Evolutionary conservation across 2,888 invertebrate species (phyloP).

Genomic region (Trachelus stipa): DNA sequence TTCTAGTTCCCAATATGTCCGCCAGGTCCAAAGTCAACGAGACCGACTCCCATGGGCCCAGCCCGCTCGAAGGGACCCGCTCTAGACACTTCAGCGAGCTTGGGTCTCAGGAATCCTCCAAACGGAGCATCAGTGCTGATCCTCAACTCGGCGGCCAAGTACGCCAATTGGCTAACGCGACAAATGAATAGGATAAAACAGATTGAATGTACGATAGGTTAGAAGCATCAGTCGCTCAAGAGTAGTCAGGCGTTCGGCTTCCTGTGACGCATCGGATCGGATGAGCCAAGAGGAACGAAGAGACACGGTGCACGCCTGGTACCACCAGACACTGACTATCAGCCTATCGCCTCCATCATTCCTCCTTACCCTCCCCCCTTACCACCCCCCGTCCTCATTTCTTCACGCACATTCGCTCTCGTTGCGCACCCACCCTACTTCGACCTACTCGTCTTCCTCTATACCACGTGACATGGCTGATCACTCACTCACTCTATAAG

Average conservation of each 20-base stretch:
- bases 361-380: neutral
- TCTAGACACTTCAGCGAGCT: neutral
- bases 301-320: conserved; percentile 46
- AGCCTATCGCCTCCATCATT: neutral
- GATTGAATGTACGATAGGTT: conserved; percentile 33
- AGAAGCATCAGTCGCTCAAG: conserved; percentile 30
- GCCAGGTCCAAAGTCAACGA: neutral
- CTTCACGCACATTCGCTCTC: neutral
- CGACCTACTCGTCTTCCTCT: neutral
- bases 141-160: neutral
- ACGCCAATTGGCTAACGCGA: conserved; percentile 49
- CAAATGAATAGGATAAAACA: conserved; percentile 45
- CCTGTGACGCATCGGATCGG: conserved; percentile 44
- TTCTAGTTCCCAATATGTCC: neutral
- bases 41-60: neutral
- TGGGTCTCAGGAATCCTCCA: neutral
- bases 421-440: neutral
- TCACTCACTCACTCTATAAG: neutral
- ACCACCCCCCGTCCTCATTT: neutral
- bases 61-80: neutral
- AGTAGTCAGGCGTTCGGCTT: conserved; percentile 40
- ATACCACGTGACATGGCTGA: neutral
- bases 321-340: conserved; percentile 46
- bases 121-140: neutral
- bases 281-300: conserved; percentile 40